A percentile compares a stretch with the other conserved stretches of the same genome.
phyloP scores from a whole-genome alignment of 2,888 invertebrate species.

The Ptilodon capucinus region DNA sequence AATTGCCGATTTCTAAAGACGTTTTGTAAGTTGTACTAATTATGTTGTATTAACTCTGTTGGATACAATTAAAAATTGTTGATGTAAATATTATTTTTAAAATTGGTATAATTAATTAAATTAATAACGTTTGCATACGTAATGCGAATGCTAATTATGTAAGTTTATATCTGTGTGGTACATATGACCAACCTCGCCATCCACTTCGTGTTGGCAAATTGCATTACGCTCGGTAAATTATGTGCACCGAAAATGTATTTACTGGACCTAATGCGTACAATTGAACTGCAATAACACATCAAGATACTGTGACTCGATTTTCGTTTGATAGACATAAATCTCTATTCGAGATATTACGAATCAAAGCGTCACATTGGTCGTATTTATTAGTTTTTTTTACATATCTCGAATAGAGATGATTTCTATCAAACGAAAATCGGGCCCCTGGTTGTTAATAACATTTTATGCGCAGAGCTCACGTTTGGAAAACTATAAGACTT shows the following conservation, averaged over 20 bases:
- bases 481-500: slow-evolving; percentile 11
- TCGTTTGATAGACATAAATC: too few species aligned
- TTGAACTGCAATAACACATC: neutral
- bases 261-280: slow-evolving; percentile 18
- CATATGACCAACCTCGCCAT: slow-evolving; percentile 32
- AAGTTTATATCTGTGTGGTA: slow-evolving; percentile 4
- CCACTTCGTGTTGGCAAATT: slow-evolving; percentile 60
- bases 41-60: too few species aligned
- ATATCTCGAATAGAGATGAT: too few species aligned
- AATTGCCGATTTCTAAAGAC: too few species aligned
- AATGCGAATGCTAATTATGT: slow-evolving; percentile 11
- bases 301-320: too few species aligned
- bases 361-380: too few species aligned
- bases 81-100: slow-evolving; percentile 39
- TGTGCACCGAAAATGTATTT: slow-evolving; percentile 29
- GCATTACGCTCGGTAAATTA: slow-evolving; percentile 43
- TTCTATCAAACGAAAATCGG: too few species aligned
- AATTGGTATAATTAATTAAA: slow-evolving; percentile 4
- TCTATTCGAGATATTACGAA: too few species aligned
- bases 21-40: too few species aligned
- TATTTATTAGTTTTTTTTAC: too few species aligned
- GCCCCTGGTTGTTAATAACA: neutral
- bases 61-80: slow-evolving; percentile 12
- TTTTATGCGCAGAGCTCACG: slow-evolving; percentile 1
- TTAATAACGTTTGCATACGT: slow-evolving; percentile 1